Evolutionary conservation across 1,140 invertebrate genomes (phyloP), one percentile per base, ranked within the genome.

Genomic region (Drosophila sulfurigaster): DNA sequence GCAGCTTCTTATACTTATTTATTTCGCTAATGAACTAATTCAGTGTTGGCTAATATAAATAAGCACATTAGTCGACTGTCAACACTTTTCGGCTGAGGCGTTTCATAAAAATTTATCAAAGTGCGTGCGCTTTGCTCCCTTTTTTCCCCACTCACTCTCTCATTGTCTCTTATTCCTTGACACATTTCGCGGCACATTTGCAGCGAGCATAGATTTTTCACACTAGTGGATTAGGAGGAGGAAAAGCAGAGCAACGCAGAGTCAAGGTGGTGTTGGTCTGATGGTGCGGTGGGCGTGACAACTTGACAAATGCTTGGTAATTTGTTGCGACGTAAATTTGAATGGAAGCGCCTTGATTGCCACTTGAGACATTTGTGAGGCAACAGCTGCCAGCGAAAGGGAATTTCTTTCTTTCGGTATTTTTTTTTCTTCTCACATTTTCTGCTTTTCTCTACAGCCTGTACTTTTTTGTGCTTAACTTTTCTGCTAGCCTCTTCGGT

Each of bases 311-410:
- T 91, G 89, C 83, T 85, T 66, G 79, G 89, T 91, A 91, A 91
- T 91, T 91, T 91, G 89, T 91, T 91, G 89, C 81, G 88, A 91
- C 89, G 88, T 85, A 91, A 91, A 91, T 91, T 91, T 91, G 88
- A 91, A 91, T 91, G 89, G 85, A 91, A 91, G 81, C 82, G 89
- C 88, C 88, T 91, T 91, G 89, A 91, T 91, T 91, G 89, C 89
- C 88, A 91, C 89, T 91, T 88, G 89, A 91, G 88, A 91, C 88
- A 91, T 91, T 91, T 91, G 85, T 89, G 85, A 66, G 74, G 79
- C 83, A 88, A 87, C 83, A 87, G 80, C 83, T 87, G 83, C 80
- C 85, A 83, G 80, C 83, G 71, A 89, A 89, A 81, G 81, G 75
- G 81, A 82, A 77, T 72, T 72, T 79, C 73, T 74, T 25, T 25